A percentile compares a stretch with the other conserved stretches of the same genome.
phyloP scores from a whole-genome alignment of 2,113 vertebrate species.

The Calidris pugnax region DNA sequence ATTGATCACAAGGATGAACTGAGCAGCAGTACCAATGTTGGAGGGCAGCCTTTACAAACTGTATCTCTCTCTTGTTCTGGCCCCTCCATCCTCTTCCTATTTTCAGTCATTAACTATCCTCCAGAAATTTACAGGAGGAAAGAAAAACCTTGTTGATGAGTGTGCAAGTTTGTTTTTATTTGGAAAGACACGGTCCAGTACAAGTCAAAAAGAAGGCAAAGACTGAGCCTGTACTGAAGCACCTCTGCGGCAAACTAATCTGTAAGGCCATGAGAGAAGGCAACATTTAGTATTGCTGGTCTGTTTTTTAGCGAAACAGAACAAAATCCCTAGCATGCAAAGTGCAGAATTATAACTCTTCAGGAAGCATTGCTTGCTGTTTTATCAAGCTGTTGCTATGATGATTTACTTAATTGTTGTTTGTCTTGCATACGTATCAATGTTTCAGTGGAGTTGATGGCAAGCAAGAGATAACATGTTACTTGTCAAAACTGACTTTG shows the following conservation, averaged over 20 bases:
- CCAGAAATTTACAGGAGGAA: not conserved
- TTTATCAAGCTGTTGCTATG: not conserved
- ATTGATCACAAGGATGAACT: slow-evolving; percentile 63
- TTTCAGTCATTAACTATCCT: not conserved
- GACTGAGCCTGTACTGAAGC: not conserved
- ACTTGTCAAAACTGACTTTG: slow-evolving; percentile 7
- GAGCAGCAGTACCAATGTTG: slow-evolving; percentile 16
- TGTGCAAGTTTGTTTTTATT: not conserved
- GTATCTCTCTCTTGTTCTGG: not conserved
- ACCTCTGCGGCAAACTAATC: not conserved
- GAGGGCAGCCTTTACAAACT: slow-evolving; percentile 41
- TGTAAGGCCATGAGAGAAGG: not conserved
- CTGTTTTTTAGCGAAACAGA: not conserved
- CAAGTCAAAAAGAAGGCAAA: not conserved
- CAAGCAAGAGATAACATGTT: not conserved
- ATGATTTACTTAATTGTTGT: not conserved
- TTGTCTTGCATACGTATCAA: not conserved
- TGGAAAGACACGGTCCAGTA: not conserved
- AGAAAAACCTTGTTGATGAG: not conserved
- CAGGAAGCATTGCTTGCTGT: not conserved
- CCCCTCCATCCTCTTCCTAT: not conserved
- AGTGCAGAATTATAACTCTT: not conserved
- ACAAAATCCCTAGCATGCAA: not conserved
- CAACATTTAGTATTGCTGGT: not conserved
- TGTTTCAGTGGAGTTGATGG: not conserved